Base-by-base conservation (phyloP, 2,113 vertebrate species). In the Mohoua ochrocephala region DNA sequence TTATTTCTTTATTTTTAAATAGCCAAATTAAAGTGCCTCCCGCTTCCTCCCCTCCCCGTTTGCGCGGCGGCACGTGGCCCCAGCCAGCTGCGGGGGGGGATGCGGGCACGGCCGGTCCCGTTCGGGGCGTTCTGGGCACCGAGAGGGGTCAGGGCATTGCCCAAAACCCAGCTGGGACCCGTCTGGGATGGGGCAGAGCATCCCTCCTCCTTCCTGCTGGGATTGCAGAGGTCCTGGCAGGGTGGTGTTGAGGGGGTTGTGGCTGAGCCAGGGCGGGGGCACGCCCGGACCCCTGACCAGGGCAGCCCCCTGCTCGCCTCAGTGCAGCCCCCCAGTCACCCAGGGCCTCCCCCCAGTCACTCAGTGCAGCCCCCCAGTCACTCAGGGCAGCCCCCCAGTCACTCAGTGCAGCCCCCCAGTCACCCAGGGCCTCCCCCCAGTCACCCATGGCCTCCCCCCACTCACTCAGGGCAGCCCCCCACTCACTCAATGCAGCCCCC, bases 1-100 rank as follows among this genome's bases (percentile, higher is more conserved):
- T 92, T 95, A 95, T 91, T 96, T 96, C 96, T 96, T 96, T 93
- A 97, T 96, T 97, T 97, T 97, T 97, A 97, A 98, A 98, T 95
- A 95, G 97, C 97, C 95, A 95, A 97, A 97, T 97, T 96, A 97
- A 97, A 97, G 97, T 65, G 81, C 71, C 91, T 82, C 92, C 87
- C 7, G 79, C 94, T 92, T 93, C 93, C 88, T 88, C 84, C 68
- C 83, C 92, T 91, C 56, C 77, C 87, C 28, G 26, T 41, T 28
- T 18, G 91, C 75, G 1, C 67, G 69, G 67, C 59, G 20, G 84
- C 82, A 79, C 69, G 56, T 85, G 79, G 69, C 52, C 81, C 50
- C 35, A 6, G 3, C 60, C 39, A 6, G 63, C 75, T 50, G 42
- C 1, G 2, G 47, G n/a, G 45, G 50, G 74, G 24, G 37, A 27